Percentiles rank a stretch among this genome's conserved stretches.
Conservation (phyloP, 2,888 invertebrate species). For the Ectemnius lituratus region DNA sequence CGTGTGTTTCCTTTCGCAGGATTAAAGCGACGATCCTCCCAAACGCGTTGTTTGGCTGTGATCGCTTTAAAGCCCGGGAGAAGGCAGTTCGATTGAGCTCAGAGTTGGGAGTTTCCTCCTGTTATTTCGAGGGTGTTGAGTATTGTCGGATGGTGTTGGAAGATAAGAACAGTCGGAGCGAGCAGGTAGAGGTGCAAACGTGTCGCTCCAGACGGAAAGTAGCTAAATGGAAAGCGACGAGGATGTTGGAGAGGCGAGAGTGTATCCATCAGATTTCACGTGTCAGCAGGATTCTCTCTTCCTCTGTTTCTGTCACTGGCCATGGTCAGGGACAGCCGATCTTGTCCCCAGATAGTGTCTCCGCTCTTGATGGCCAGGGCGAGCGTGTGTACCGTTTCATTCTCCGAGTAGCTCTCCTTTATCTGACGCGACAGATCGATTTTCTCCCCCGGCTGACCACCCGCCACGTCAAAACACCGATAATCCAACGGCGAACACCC, state of each 20-base stretch:
- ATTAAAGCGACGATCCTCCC: neutral
- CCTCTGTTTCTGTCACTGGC: constrained; percentile 11
- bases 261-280: constrained; percentile 58
- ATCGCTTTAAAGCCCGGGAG: neutral
- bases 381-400: constrained; percentile 52
- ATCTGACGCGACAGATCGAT: constrained; percentile 62
- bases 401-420: constrained; percentile 37
- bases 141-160: constrained; percentile 20
- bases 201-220: constrained; percentile 31
- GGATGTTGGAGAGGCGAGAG: constrained; percentile 22
- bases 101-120: neutral
- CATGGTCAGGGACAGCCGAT: constrained; percentile 54
- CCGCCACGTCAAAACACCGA: constrained; percentile 53
- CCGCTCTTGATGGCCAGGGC: constrained; percentile 30
- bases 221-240: constrained; percentile 54
- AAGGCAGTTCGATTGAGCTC: neutral
- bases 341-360: constrained; percentile 60
- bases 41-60: neutral
- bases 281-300: constrained; percentile 43
- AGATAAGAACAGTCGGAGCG: neutral
- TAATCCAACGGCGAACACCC: constrained; percentile 38
- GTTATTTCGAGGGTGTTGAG: constrained; percentile 19
- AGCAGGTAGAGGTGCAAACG: constrained; percentile 31
- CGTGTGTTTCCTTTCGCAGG: neutral
- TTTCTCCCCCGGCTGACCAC: constrained; percentile 50